Conservation (phyloP, 2,888 invertebrate species). For the Agrotis segetum region DNA sequence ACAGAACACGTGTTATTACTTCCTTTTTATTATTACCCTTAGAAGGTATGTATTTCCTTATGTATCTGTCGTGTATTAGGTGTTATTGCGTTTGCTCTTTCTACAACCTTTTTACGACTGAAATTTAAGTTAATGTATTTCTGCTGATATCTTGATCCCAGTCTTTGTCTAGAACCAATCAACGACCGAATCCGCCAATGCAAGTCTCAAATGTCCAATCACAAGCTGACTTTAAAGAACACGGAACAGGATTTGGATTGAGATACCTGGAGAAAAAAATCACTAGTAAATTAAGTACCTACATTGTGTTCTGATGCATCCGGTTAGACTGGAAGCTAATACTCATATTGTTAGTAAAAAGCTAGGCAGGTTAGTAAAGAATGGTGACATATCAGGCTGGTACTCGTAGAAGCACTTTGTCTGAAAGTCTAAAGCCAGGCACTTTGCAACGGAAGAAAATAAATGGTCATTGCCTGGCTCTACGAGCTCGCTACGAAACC, state of each 20-base stretch:
- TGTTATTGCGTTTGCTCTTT: not conserved
- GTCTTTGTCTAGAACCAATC: no score
- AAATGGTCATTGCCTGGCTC: constrained; percentile 40
- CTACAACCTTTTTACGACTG: no score
- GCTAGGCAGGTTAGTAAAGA: not conserved
- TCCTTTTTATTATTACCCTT: not conserved
- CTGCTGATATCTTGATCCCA: no score
- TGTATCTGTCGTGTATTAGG: not conserved
- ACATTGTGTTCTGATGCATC: no score
- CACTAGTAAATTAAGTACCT: not conserved
- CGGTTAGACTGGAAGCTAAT: no score
- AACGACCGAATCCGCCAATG: no score
- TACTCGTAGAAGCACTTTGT: constrained; percentile 4
- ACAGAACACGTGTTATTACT: not conserved
- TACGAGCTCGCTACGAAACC: constrained; percentile 34
- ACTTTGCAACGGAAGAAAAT: constrained; percentile 24
- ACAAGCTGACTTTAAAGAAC: no score
- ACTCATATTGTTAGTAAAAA: no score
- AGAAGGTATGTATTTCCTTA: not conserved
- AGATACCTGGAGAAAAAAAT: not conserved
- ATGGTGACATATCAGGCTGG: constrained; percentile 10
- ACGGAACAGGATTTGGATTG: no score
- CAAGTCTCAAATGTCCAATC: no score
- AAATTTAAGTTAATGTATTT: no score
- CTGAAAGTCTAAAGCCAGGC: constrained; percentile 4